Evolutionary conservation across 2,113 vertebrate species (phyloP), one percentile per base, ranked within the genome.

Genomic region (Motacilla tschutschensis): DNA sequence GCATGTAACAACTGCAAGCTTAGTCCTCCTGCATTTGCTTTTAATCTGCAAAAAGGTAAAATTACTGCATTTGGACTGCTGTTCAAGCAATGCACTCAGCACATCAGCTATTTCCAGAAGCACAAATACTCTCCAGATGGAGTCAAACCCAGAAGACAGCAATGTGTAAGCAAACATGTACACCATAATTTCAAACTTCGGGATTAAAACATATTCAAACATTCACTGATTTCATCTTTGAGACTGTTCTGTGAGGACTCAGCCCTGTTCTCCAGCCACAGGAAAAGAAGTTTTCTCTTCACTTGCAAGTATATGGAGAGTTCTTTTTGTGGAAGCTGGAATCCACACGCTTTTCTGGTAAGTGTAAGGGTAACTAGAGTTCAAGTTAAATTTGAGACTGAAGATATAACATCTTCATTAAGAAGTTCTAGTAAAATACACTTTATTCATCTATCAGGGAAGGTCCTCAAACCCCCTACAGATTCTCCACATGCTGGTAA

Each of bases 401-500:
- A 80, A 77, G 28, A 74, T 25, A 13, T 19, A 90, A 70, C 28
- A 55, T 74, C 89, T 90, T 92, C 60, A 80, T 93, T 89, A 89
- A 41, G 67, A 76, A 86, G 33, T 64, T 70, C 74, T 14, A 33
- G 58, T 76, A 79, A 91, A 91, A 81, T 51, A 41, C 5, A 0
- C 44, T 84, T 86, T 92, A 87, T 83, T 87, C 65, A 63, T 74
- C 80, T 65, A 33, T 64, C 65, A 29, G 53, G 67, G 76, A 87
- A 74, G 22, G 64, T 55, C 66, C 69, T 85, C 72, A 62, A 82
- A 14, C 59, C 79, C 72, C 86, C 88, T 80, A 58, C 67, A 94
- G 79, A 78, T 91, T 87, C 84, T 87, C 72, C 44, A 73, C 59
- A 83, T 65, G 78, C 26, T 63, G 78, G 65, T 43, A 93, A 73